These are phyloP conservation scores for Oenanthe oenanthe DNA, from an alignment of 2,113 vertebrate genomes.

Conservation along the genomic window DNA sequence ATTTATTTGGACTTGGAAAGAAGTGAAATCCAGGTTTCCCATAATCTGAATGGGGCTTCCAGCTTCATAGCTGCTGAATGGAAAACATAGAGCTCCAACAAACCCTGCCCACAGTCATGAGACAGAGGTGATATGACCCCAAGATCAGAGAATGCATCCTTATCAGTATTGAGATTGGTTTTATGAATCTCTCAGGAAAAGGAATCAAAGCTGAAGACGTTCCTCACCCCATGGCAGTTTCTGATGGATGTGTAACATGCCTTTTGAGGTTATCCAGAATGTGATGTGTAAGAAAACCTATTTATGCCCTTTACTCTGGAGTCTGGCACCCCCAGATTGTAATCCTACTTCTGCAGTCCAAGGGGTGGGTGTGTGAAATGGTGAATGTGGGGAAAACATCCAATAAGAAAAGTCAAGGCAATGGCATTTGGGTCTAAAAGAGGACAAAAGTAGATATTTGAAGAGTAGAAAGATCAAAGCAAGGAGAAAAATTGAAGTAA, in stretches of 20 bases:
- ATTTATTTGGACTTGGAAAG: not conserved
- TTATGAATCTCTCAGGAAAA: not conserved
- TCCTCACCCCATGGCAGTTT: not conserved
- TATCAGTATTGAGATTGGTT: not conserved
- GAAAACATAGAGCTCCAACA: not conserved
- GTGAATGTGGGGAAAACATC: not conserved
- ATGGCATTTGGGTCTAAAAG: not conserved
- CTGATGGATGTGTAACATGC: not conserved
- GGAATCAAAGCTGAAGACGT: not conserved
- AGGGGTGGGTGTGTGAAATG: not conserved
- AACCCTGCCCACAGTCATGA: not conserved
- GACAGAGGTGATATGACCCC: not conserved
- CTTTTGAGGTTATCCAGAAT: not conserved
- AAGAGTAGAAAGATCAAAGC: not conserved
- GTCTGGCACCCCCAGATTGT: not conserved
- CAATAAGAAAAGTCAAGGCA: not conserved
- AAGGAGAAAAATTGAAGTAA: not conserved
- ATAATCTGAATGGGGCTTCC: not conserved
- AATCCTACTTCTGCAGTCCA: not conserved
- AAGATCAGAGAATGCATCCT: not conserved
- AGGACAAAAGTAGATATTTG: not conserved
- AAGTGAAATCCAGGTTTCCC: not conserved
- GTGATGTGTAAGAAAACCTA: rapidly evolving
- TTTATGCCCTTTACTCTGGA: not conserved
- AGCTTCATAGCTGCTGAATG: not conserved